Base-by-base conservation (phyloP, 2,888 invertebrate species). In the Oligia fasciuncula region DNA sequence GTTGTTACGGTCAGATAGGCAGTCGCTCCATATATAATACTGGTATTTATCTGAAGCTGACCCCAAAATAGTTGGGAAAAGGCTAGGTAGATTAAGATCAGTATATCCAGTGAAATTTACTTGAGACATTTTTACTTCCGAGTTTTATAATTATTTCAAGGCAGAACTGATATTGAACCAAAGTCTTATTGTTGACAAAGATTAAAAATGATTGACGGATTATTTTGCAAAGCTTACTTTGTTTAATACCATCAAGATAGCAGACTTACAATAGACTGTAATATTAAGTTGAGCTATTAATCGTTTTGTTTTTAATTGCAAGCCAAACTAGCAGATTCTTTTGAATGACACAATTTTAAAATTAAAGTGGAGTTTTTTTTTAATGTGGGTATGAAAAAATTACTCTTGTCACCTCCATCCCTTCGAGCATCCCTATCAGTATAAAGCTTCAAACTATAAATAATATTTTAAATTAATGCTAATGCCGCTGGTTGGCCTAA, bases 381-480 rank as follows among this genome's bases (percentile, higher is more conserved):
- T 19, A 49, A 46, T 46, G 3, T 3, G 13, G 13, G 46, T 46
- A 3, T 46, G 63, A 35, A 40, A 19, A 35, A 65, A 66, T 13
- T 13, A 40, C n/a, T 40, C 17, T 35, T 88, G 79, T 80, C 91
- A 79, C 84, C 85, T 92, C 91, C 91, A 91, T 83, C 73, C 0
- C 35, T 91, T 90, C 85, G 46, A 60, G 73, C 62, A 83, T 92
- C 92, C 68, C 46, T 75, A 68, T 70, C 84, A 87, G 87, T 91
- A 93, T 93, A 93, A 92, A 91, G 93, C 94, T 92, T 93, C 91
- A 93, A 93, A 95, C 95, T 94, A 95, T 97, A 97, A 97, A 97
- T 96, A 97, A 97, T 96, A 97, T 96, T 96, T 96, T 95, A 96
- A 96, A 97, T 97, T 96, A 96, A 97, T 97, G 97, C 93, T 97